These are phyloP conservation scores for Crossoptilon crossoptilon DNA, from an alignment of 2,797 vertebrate genomes.

Conservation along the genomic window DNA sequence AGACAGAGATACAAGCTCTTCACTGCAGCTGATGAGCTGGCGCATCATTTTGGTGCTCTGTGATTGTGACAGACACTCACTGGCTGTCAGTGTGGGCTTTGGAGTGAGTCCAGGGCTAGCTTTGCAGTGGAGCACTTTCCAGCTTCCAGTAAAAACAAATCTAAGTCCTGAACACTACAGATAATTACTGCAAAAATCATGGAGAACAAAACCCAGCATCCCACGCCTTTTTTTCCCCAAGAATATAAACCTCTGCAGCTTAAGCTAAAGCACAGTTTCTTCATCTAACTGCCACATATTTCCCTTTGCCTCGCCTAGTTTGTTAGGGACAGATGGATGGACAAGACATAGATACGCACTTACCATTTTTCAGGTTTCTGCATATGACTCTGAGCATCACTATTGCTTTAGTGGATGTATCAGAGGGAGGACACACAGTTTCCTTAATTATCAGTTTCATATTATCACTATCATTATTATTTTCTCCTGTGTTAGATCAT, in stretches of 20 bases:
- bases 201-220: not conserved
- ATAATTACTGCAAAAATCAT: not conserved
- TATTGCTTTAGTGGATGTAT: conserved; percentile 4
- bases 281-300: not conserved
- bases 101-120: not conserved
- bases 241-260: not conserved
- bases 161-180: not conserved
- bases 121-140: not conserved
- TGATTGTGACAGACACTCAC: not conserved
- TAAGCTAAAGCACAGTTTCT: not conserved
- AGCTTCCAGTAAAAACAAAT: not conserved
- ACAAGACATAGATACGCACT: not conserved
- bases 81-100: not conserved
- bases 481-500: not conserved
- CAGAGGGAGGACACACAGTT: not conserved
- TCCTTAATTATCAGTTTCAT: not conserved
- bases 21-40: not conserved
- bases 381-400: not conserved
- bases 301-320: not conserved
- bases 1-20: not conserved
- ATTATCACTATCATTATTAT: not conserved
- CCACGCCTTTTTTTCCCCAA: not conserved
- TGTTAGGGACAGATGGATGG: not conserved
- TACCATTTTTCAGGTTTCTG: not conserved
- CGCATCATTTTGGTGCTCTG: not conserved